Conservation (phyloP, 2,888 invertebrate genomes). For the Leptura quadrifasciata region DNA sequence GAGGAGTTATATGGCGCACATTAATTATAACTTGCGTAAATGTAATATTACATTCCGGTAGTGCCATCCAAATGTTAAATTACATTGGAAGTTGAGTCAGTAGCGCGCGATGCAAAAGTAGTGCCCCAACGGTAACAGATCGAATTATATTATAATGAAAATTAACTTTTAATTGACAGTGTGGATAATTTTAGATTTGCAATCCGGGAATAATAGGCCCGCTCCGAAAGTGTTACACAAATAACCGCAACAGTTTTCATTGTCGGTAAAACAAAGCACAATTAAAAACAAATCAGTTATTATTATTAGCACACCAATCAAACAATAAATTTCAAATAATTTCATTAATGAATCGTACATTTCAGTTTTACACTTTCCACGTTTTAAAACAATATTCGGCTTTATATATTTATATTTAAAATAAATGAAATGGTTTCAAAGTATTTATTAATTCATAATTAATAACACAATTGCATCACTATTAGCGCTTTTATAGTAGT, state of each 20-base stretch:
- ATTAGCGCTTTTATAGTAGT: too few species aligned
- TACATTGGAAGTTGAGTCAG: slow-evolving; percentile 69
- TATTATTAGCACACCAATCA: slow-evolving; percentile 55
- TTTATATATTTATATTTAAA: slow-evolving; percentile 51
- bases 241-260: slow-evolving; percentile 55
- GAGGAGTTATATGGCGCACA: slow-evolving; percentile 63
- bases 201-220: slow-evolving; percentile 43
- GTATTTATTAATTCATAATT: slow-evolving; percentile 23
- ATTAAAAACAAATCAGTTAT: slow-evolving; percentile 61
- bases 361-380: slow-evolving; percentile 52
- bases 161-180: slow-evolving; percentile 70
- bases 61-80: slow-evolving; percentile 71
- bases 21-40: slow-evolving; percentile 72
- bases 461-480: neutral
- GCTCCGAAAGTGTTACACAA: slow-evolving; percentile 50
- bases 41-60: slow-evolving; percentile 70
- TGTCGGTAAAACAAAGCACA: slow-evolving; percentile 51
- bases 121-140: slow-evolving; percentile 62
- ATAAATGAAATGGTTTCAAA: slow-evolving; percentile 42
- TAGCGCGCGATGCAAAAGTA: slow-evolving; percentile 65
- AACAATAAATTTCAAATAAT: slow-evolving; percentile 56
- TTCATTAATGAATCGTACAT: slow-evolving; percentile 57
- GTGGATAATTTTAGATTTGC: slow-evolving; percentile 49
- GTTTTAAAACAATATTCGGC: slow-evolving; percentile 51
- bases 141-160: slow-evolving; percentile 69